Evolutionary conservation across 1,140 invertebrate genomes (phyloP).

Genomic region (Pseudomyrmex sp.): DNA sequence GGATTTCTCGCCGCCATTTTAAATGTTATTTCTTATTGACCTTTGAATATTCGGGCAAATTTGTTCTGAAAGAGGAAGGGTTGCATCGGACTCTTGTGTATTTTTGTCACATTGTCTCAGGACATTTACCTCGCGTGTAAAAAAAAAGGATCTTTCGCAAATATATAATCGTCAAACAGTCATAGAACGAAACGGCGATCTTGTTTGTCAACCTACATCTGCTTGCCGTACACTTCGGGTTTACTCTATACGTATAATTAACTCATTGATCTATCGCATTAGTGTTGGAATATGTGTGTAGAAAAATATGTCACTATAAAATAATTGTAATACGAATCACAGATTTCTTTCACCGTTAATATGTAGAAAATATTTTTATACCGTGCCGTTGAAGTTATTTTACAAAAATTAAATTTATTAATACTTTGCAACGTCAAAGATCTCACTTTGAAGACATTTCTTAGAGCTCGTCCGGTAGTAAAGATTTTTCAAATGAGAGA

Average conservation of each 20-base stretch:
- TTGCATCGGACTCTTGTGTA: conserved; percentile 63
- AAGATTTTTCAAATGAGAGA: too few species aligned
- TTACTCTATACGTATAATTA: background rate
- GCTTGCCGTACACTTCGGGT: conserved; percentile 15
- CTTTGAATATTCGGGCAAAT: conserved; percentile 69
- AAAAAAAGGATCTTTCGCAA: conserved; percentile 61
- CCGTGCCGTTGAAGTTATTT: background rate
- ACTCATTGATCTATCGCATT: conserved; percentile 21
- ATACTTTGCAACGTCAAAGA: background rate
- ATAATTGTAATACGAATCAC: background rate
- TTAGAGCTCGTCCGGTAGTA: background rate
- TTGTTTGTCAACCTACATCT: conserved; percentile 49
- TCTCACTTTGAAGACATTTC: background rate
- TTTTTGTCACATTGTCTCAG: conserved; percentile 71
- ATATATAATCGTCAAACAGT: conserved; percentile 71
- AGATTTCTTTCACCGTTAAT: background rate
- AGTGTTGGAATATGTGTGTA: background rate
- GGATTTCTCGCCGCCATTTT: conserved; percentile 24
- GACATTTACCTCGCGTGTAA: conserved; percentile 67
- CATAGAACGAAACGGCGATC: conserved; percentile 60
- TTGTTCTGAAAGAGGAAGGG: conserved; percentile 66
- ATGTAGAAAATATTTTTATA: background rate
- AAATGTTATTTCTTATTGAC: conserved; percentile 54
- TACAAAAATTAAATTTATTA: background rate
- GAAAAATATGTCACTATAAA: background rate